Conservation (phyloP, 2,888 invertebrate species). For the Epinotia bilunana region DNA sequence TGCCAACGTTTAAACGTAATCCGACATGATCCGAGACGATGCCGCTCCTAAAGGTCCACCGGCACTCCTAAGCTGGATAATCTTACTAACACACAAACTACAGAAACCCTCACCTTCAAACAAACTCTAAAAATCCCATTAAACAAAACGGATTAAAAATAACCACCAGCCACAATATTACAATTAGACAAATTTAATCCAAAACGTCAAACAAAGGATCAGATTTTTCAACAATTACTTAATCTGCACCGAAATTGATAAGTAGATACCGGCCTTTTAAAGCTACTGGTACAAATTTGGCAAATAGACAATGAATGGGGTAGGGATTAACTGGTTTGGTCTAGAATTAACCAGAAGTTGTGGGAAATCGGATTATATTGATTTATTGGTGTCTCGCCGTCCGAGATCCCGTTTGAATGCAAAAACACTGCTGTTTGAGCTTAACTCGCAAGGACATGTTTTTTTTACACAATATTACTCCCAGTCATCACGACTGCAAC, state of each 20-base stretch:
- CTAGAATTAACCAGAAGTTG: conserved; percentile 26
- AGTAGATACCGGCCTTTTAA: conserved; percentile 28
- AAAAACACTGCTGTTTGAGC: conserved; percentile 17
- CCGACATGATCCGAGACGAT: not conserved
- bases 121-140: conserved; percentile 30
- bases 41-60: conserved; percentile 19
- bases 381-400: conserved; percentile 27
- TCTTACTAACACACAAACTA: conserved; percentile 24
- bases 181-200: conserved; percentile 16
- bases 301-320: conserved; percentile 30
- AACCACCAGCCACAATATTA: conserved; percentile 4
- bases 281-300: conserved; percentile 39
- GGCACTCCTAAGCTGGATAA: conserved; percentile 19
- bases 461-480: conserved; percentile 18
- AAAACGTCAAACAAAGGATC: conserved; percentile 11
- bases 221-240: conserved; percentile 28
- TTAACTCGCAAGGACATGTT: conserved; percentile 21
- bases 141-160: conserved; percentile 30
- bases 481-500: not conserved
- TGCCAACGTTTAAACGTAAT: not conserved
- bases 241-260: conserved; percentile 25
- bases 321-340: conserved; percentile 22
- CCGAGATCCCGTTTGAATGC: conserved; percentile 21
- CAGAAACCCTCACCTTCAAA: conserved; percentile 7
- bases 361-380: conserved; percentile 31